Evolutionary conservation across 2,888 invertebrate species (phyloP), one percentile per base, ranked within the genome.

Genomic region (Halictus quadricinctus): DNA sequence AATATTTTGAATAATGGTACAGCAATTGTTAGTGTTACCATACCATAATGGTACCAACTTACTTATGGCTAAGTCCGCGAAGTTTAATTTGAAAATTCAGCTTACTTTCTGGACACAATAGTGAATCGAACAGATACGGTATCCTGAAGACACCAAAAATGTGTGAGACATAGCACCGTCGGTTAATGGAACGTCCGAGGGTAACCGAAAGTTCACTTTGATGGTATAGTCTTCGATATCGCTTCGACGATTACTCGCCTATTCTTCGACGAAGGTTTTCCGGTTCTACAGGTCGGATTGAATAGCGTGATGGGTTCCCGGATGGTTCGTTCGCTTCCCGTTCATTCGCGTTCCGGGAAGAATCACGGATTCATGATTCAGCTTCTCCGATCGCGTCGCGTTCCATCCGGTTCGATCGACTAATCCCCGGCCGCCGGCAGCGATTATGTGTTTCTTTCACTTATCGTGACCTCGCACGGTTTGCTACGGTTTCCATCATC

Each of bases 401-500:
- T 76, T 66, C 75, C 83, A 80, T 72, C 54, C 29, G 60, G 43
- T 60, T 76, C 36, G 60, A 83, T 83, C 76, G 64, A 58, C 46
- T 60, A 73, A 83, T 83, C 69, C 64, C 41, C 15, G 6, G 43
- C n/a, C 79, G 70, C 54, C 41, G 70, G 54, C 50, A 15, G 50
- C 60, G 80, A 83, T 83, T 83, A 36, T 36, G 36, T 36, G 36
- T 36, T 79, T 74, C 69, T 79, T 50, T 60, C 60, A 64, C 60
- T 50, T 60, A 69, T 74, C 75, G 66, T 74, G 88, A 79, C 88
- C 88, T 86, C 86, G 83, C n/a, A n/a, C 54, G 29, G 8, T 60
- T 48, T 50, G 60, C 72, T 79, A 79, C 76, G 64, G 80, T 88
- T 88, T 88, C 85, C 85, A 78, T 60, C 76, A 64, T 79, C 83